Base-by-base conservation (phyloP, 2,113 vertebrate genomes). In the Petroica traversi region DNA sequence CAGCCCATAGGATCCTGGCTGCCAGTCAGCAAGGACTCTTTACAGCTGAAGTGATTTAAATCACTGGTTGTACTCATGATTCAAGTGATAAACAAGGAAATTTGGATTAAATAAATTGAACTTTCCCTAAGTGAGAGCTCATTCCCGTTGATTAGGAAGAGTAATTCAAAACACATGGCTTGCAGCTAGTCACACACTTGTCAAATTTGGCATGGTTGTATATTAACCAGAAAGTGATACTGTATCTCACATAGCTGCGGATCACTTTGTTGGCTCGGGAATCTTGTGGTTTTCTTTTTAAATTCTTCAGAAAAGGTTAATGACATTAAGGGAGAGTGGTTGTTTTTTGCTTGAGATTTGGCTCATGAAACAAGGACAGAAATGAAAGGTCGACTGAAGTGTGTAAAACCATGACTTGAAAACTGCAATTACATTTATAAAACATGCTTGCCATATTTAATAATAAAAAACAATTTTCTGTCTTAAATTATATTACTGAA, bases 51-150 rank as follows among this genome's bases (percentile, higher is more conserved):
- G 82, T 85, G 82, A 63, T 85, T 75, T 67, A 92, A 93, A 94
- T 92, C 88, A 29, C 61, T 93, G 85, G 46, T 55, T 92, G 71
- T 67, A 61, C 43, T 85, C 61, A 31, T 43, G 93, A 85, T 78
- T 90, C 74, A 51, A 75, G 82, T 85, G 74, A 63, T 79, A 88
- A 78, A 93, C 82, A 93, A 82, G 74, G 78, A 93, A 91, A 73
- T 89, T 66, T 40, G 84, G 84, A 90, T 94, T 63, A 85, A 92
- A 67, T 94, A 96, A 90, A 88, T 82, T 75, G 43, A 93, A 85
- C 88, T 94, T 85, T 88, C 51, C 66, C 43, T 55, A 59, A 88
- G 74, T 54, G 82, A 85, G 85, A 75, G 91, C 69, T 91, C 66
- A 46, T 96, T 93, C 43, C 20, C 1, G 4, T 72, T 95, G 82